Base-by-base conservation (phyloP, 1,140 invertebrate species). In the Lepidotrigona ventralis region DNA sequence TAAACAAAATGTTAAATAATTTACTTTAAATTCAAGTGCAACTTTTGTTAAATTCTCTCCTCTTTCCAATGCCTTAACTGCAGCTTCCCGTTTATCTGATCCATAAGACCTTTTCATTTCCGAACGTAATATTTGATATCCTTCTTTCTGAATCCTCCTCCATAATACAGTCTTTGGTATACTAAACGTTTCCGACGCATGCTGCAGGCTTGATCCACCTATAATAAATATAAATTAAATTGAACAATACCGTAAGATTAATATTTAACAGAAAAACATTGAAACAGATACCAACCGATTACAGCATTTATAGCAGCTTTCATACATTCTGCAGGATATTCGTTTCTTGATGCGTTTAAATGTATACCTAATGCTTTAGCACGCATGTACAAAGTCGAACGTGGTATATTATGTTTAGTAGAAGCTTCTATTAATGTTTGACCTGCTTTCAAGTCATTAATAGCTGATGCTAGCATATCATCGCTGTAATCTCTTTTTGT, bases 121-220 rank as follows among this genome's bases (percentile, higher is more conserved):
- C 0, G 92, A 88, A 54, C 94, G 93, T 19, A 92, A 74, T 56
- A 92, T 91, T 80, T 91, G 87, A 85, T 91, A 93, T 0, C 93
- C 93, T 84, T 94, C 93, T 74, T 95, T 95, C 83, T 95, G 95
- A 72, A 96, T 95, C 76, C 95, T 91, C 78, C 95, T 91, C 95
- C 95, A 96, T 33, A 96, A 89, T 6, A 96, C 95, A 19, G 95
- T 96, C 91, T 96, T 96, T 21, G 95, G 95, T 86, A 96, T 95
- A 73, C 94, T 93, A 80, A 91, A 95, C 79, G 94, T 93, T 88
- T 94, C 93, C 46, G 94, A 92, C 33, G 95, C 94, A 77, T 93
- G 91, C 85, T 95, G 94, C 51, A 95, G 90, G 81, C 94, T 95
- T 23, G 94, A 91, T 64, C 95, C 94, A 74, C 85, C 94, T 95